Evolutionary conservation across 2,797 vertebrate genomes (phyloP), one percentile per base, ranked within the genome.

Genomic region (Tympanoctomys barrerae): DNA sequence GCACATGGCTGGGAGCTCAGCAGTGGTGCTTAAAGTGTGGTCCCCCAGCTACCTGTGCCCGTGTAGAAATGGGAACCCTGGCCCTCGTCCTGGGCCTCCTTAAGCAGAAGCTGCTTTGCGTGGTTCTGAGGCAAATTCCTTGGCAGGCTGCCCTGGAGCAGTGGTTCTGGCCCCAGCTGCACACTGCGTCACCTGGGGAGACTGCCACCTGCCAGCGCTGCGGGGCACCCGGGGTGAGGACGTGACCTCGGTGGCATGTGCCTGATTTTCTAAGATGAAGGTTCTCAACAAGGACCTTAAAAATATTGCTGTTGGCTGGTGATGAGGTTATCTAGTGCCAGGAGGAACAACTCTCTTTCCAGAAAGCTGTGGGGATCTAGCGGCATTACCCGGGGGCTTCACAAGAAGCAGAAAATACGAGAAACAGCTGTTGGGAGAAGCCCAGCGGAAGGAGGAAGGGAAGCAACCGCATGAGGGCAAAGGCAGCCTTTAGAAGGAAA

Each of bases 1-100:
- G 18, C 22, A 0, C 0, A 21, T 0, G 3, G 36, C 46, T n/a
- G 5, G 36, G 5, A 5, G 11, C 86, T 22, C 4, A n/a, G n/a
- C 77, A 54, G 61, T 14, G 24, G 19, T 11, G 39, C 54, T 64
- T 33, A 24, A 46, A 42, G 54, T 18, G 16, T 64, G 57, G 6
- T 22, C 61, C 59, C 68, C 9, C 18, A n/a, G 24, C 54, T n/a
- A 33, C 31, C 61, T 28, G 64, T n/a, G 61, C 46, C 68, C 31
- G 3, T 31, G 14, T 42, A 75, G 26, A 52, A 49, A 13, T 13
- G 42, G 8, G 8, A 49, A 11, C n/a, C 36, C 59, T 86, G 21
- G 8, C 2, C 22, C 21, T 52, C 7, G 2, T 31, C 21, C 28
- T 14, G 39, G 70, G 31, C 54, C 54, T 80, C n/a, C 36, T 61